Evolutionary conservation across 2,797 vertebrate species (phyloP).

Genomic region (Melanotaenia maccullochi): DNA sequence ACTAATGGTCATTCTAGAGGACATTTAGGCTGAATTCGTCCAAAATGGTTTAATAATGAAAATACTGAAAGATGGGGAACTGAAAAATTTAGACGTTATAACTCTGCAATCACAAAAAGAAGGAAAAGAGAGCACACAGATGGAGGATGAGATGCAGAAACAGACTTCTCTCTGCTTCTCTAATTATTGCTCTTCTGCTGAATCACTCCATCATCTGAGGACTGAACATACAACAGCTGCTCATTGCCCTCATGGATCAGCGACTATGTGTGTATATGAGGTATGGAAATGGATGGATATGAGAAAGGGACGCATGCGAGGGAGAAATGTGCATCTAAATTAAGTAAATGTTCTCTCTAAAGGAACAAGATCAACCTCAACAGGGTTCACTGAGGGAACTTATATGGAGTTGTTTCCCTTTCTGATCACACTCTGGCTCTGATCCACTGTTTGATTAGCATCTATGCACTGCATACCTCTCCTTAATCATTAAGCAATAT

Average conservation of each 20-base stretch:
- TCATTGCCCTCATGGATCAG: conserved; percentile 27
- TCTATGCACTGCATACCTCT: background rate
- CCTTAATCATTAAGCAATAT: conserved; percentile 4
- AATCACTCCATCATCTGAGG: conserved; percentile 64
- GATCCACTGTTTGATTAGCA: conserved; percentile 6
- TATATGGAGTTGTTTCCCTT: conserved; percentile 6
- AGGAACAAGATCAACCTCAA: conserved; percentile 16
- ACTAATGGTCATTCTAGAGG: conserved; percentile 26
- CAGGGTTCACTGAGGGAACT: background rate
- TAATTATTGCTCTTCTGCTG: conserved; percentile 50
- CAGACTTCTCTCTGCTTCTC: conserved; percentile 35
- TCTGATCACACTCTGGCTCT: background rate
- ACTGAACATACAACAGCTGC: conserved; percentile 57
- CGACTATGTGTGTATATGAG: conserved; percentile 13
- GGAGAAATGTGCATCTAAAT: conserved; percentile 8
- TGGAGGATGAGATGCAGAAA: conserved; percentile 44
- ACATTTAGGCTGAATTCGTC: background rate
- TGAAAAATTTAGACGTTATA: conserved; percentile 15
- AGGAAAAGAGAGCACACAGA: conserved; percentile 31
- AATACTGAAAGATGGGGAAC: conserved; percentile 7
- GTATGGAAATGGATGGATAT: conserved; percentile 30
- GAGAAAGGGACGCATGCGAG: background rate
- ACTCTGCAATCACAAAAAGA: background rate
- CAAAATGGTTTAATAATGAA: conserved; percentile 20
- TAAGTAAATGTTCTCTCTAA: conserved; percentile 17